A percentile compares a stretch with the other conserved stretches of the same genome.
phyloP scores from a whole-genome alignment of 2,797 vertebrate species.

The Phrynocephalus vlangalii region DNA sequence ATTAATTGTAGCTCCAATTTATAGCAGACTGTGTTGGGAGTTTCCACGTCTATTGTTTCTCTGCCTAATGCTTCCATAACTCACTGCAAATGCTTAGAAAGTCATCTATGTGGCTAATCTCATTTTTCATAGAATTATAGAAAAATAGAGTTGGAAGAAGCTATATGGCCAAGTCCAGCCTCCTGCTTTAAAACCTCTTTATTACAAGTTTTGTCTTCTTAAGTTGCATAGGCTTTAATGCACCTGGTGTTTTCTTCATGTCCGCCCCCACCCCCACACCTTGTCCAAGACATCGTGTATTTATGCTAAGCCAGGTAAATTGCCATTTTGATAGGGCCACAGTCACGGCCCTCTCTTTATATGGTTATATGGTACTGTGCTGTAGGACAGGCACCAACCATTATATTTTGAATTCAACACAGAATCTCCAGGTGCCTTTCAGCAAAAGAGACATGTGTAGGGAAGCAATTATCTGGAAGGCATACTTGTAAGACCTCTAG shows the following conservation, averaged over 20 bases:
- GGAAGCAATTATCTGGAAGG: not conserved
- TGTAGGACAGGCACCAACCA: not conserved
- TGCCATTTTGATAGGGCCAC: not conserved
- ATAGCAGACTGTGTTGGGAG: constrained; percentile 32
- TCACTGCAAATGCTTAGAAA: constrained; percentile 32
- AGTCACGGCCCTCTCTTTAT: not conserved
- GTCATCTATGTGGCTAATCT: not conserved
- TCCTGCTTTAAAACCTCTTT: not conserved
- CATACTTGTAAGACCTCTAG: not conserved
- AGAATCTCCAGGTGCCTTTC: not conserved
- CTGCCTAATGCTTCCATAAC: constrained; percentile 23
- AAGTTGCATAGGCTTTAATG: not conserved
- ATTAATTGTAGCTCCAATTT: constrained; percentile 56
- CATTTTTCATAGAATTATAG: not conserved
- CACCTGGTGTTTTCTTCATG: not conserved
- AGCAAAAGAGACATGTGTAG: not conserved
- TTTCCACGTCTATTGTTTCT: constrained; percentile 36
- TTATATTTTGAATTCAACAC: not conserved
- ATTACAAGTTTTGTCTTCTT: not conserved
- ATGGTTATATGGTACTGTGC: not conserved
- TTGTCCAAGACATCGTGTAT: not conserved
- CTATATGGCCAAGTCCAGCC: too few species aligned
- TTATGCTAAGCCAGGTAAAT: not conserved
- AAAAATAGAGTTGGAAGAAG: too few species aligned
- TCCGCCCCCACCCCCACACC: too few species aligned